phyloP scores from a whole-genome alignment of 2,113 vertebrate species.

The Leucopternis melanops region DNA sequence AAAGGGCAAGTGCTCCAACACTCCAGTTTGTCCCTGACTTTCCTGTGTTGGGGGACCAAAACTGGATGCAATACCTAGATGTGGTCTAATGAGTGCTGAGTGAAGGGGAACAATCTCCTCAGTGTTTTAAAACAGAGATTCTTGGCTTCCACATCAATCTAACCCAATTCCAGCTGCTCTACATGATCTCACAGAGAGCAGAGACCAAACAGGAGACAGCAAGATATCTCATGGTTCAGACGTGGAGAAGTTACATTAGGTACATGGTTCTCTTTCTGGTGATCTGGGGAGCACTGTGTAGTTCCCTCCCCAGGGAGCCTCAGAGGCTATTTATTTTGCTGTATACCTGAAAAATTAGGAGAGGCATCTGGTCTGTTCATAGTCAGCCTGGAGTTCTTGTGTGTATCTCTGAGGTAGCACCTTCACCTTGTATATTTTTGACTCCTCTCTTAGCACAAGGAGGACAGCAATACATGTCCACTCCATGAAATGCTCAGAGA shows the following conservation, averaged over 20 bases:
- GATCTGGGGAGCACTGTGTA: neutral
- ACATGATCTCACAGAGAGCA: neutral
- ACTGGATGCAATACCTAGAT: neutral
- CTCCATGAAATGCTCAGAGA: neutral
- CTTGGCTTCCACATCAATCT: neutral
- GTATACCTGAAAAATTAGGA: neutral
- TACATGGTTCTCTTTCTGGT: neutral
- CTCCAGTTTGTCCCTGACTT: neutral
- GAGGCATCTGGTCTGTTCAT: neutral
- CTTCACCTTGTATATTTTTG: neutral
- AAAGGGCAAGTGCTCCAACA: neutral
- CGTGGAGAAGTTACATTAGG: neutral
- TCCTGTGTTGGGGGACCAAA: neutral
- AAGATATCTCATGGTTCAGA: neutral
- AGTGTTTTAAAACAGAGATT: neutral
- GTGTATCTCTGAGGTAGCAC: neutral
- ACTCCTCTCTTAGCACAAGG: neutral
- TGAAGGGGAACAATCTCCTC: neutral
- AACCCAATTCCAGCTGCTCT: neutral
- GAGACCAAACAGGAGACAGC: neutral
- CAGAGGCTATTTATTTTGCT: neutral
- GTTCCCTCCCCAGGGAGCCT: neutral
- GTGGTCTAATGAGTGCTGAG: neutral
- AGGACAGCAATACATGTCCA: neutral
- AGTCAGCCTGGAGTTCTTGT: neutral